Conservation (phyloP, 2,888 invertebrate genomes). For the Eurois occulta region DNA sequence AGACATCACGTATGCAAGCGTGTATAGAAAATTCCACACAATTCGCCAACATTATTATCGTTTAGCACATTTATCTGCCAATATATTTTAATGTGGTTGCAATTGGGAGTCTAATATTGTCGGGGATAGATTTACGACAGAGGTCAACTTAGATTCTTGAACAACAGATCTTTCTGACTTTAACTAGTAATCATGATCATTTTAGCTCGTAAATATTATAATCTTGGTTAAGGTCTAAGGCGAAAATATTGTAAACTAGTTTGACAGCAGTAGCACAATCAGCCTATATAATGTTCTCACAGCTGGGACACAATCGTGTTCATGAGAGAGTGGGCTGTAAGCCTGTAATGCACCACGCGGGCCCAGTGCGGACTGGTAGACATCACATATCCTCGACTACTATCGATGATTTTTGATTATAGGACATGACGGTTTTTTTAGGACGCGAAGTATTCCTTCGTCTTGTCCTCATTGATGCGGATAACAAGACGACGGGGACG, state of each 20-base stretch:
- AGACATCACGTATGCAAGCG: neutral
- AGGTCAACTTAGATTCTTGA: neutral
- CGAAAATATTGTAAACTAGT: neutral
- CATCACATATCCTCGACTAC: neutral
- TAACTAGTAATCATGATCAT: neutral
- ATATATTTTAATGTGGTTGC: slow-evolving; percentile 48
- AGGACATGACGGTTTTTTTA: neutral
- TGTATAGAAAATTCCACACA: slow-evolving; percentile 41
- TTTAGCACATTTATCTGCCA: slow-evolving; percentile 45
- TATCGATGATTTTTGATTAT: neutral
- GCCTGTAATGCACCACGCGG: neutral
- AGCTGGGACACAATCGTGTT: neutral
- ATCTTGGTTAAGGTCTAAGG: neutral
- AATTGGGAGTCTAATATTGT: slow-evolving; percentile 33
- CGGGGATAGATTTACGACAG: slow-evolving; percentile 40
- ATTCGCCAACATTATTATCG: slow-evolving; percentile 49
- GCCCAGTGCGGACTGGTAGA: neutral
- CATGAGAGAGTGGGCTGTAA: neutral
- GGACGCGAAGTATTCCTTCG: neutral
- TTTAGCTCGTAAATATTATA: neutral
- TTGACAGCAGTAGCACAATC: neutral
- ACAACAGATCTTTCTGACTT: neutral
- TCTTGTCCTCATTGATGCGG: neutral
- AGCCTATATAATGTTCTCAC: neutral
- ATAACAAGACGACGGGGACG: neutral